Conservation (phyloP, 1,140 invertebrate species). For the Sarcophaga bullata region DNA sequence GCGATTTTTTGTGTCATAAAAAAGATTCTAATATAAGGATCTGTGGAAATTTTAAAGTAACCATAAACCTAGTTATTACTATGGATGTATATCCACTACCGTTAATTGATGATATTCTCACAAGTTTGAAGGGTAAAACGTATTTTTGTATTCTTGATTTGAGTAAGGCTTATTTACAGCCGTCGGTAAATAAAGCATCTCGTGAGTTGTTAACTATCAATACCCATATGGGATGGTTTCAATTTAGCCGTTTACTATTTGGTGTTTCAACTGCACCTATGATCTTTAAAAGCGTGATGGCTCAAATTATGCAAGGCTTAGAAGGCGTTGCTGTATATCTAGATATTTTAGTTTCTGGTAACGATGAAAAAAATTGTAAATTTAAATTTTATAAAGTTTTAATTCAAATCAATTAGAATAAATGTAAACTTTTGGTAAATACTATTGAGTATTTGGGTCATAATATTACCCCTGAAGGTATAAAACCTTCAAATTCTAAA, state of each 20-base stretch:
- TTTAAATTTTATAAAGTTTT: neutral
- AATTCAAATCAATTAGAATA: neutral
- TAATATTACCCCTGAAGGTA: neutral
- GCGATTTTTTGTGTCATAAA: constrained; percentile 35
- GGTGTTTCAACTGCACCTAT: neutral
- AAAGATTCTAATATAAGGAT: constrained; percentile 16
- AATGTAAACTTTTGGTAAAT: constrained; percentile 23
- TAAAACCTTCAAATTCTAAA: constrained; percentile 8
- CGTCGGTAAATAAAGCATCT: neutral
- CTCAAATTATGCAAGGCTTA: constrained; percentile 14
- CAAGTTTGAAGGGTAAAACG: constrained; percentile 7
- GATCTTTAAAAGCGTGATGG: constrained; percentile 27
- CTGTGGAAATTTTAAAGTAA: constrained; percentile 38
- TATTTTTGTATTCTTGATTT: constrained; percentile 5
- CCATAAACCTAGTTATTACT: constrained; percentile 22
- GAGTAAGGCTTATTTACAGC: constrained; percentile 6
- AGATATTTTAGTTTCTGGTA: no score
- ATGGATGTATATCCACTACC: constrained; percentile 28
- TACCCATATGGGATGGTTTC: constrained; percentile 23
- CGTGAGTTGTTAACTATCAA: neutral
- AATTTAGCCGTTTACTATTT: constrained; percentile 13
- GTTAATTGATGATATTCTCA: constrained; percentile 6
- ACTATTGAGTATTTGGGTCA: constrained; percentile 1
- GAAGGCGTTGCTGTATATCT: neutral
- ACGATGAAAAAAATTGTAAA: constrained; percentile 7